phyloP scores from a whole-genome alignment of 2,113 vertebrate genomes.

The Hypanus sabinus region DNA sequence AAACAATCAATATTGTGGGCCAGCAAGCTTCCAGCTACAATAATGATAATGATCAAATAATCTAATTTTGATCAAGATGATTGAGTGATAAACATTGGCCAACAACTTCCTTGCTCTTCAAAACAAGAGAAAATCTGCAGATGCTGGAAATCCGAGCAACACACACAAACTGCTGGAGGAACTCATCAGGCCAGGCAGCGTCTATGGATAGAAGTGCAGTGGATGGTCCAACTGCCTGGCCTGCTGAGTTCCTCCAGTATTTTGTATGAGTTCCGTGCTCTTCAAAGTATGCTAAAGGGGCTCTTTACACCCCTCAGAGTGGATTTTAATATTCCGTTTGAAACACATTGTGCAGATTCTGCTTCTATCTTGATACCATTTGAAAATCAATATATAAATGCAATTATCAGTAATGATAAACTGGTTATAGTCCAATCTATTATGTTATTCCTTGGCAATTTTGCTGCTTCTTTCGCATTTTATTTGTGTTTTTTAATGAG shows the following conservation, averaged over 20 bases:
- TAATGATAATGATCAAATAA: neutral
- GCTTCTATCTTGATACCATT: too few relatives aligned
- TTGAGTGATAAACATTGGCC: neutral
- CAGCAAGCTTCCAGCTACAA: neutral
- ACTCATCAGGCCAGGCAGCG: too few relatives aligned
- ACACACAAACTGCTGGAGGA: too few relatives aligned
- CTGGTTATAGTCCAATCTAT: neutral
- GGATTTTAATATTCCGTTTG: neutral
- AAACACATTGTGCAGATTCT: neutral
- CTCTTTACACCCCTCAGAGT: neutral
- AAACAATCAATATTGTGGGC: neutral
- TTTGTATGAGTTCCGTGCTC: neutral
- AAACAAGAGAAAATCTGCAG: neutral
- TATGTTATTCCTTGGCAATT: too few relatives aligned
- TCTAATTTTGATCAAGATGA: neutral
- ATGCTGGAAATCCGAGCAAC: too few relatives aligned
- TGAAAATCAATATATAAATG: too few relatives aligned
- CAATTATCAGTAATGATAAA: neutral
- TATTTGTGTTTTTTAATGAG: too few relatives aligned
- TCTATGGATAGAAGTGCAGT: too few relatives aligned
- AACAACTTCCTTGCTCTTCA: neutral
- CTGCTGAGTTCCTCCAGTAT: too few relatives aligned
- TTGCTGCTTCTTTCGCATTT: too few relatives aligned
- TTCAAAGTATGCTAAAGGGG: neutral
- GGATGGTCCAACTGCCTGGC: too few relatives aligned